These are phyloP conservation scores for Eilema caniola DNA, from an alignment of 2,888 invertebrate genomes.

Conservation along the genomic window DNA sequence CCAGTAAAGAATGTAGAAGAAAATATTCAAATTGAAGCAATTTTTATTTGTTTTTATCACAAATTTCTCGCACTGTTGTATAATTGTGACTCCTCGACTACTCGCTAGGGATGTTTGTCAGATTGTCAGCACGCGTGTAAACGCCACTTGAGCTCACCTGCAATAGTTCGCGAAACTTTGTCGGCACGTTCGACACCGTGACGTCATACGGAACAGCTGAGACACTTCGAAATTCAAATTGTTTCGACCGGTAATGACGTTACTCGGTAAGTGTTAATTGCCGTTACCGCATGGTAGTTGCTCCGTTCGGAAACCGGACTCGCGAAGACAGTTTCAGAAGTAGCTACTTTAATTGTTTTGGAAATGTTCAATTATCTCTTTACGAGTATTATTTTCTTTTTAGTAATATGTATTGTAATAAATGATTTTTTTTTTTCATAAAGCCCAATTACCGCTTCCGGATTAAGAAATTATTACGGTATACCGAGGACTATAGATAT, in stretches of 20 bases:
- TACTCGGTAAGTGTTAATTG: slow-evolving; percentile 36
- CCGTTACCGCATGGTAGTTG: slow-evolving; percentile 31
- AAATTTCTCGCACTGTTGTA: neutral
- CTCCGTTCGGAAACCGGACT: slow-evolving; percentile 3
- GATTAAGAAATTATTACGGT: neutral
- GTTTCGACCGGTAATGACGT: slow-evolving; percentile 42
- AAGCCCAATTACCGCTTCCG: neutral
- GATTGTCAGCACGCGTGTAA: slow-evolving; percentile 59
- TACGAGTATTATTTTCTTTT: neutral
- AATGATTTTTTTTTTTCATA: neutral
- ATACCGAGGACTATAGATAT: neutral
- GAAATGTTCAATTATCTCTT: neutral
- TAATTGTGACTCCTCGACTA: slow-evolving; percentile 40
- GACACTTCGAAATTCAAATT: slow-evolving; percentile 38
- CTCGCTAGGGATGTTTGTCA: slow-evolving; percentile 60
- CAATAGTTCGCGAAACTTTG: slow-evolving; percentile 45
- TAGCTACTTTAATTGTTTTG: neutral
- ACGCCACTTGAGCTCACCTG: slow-evolving; percentile 49
- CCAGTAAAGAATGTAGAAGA: too few species aligned
- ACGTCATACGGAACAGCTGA: slow-evolving; percentile 46
- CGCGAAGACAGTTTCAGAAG: neutral
- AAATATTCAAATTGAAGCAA: neutral
- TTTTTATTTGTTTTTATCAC: too few species aligned
- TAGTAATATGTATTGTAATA: neutral
- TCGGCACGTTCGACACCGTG: slow-evolving; percentile 33